Base-by-base conservation (phyloP, 2,113 vertebrate species). In the Chaetura pelagica region DNA sequence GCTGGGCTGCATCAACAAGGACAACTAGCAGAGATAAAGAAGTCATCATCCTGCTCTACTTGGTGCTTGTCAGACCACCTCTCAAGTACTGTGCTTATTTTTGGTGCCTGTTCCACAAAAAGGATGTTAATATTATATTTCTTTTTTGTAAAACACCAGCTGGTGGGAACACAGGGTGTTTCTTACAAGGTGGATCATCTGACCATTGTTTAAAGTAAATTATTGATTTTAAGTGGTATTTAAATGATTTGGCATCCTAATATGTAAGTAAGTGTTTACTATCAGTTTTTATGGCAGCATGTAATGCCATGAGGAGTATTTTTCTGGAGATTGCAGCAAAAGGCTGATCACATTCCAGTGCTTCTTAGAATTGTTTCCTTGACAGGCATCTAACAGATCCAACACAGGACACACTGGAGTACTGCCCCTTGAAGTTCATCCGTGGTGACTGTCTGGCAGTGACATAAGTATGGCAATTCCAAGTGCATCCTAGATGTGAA, bases 311-410 rank as follows among this genome's bases (percentile, higher is more conserved):
- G n/a, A 82, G 54, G 24, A 55, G 1, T 4, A 32, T 38, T 46
- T 16, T 5, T 12, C 49, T 44, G 27, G 44, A n/a, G 22, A 42
- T 46, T 84, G 57, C 76, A 76, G 58, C 63, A 88, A 73, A 83
- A 86, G 30, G 49, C 38, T 87, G 87, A 74, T 87, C 68, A 48
- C 48, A 94, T 91, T 81, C 58, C 64, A 55, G 32, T 29, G 51
- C 40, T 95, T 55, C 57, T 71, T 78, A 75, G 14, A 62, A 71
- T 24, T 32, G 87, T 69, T 89, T 78, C 68, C 68, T 46, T 58
- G n/a, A 74, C 10, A 84, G 48, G 62, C 27, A 69, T 8, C 16
- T 17, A 18, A 17, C 6, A 42, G 35, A 67, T 91, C 17, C 52
- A 46, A 22, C 63, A 68, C 11, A 29, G 72, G 49, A 49, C 2